phyloP scores from a whole-genome alignment of 2,113 vertebrate species.

The Thymallus thymallus region DNA sequence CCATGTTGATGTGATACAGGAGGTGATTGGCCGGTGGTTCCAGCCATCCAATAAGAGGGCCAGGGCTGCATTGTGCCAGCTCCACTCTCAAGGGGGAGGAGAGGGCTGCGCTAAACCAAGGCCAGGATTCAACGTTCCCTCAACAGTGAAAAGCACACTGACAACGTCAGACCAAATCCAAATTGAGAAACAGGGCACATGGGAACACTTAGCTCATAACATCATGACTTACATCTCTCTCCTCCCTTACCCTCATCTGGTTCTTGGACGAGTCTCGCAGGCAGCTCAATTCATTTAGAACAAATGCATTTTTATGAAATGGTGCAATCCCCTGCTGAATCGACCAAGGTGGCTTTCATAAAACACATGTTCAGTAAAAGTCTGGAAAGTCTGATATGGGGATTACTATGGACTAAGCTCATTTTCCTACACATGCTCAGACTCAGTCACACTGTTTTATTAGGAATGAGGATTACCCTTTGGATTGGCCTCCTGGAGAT shows the following conservation, averaged over 20 bases:
- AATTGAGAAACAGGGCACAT: neutral
- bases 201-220: constrained; percentile 5
- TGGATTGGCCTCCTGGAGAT: too few relatives aligned
- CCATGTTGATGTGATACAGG: too few relatives aligned
- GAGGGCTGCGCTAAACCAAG: neutral
- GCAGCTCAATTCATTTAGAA: neutral
- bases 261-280: neutral
- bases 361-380: neutral
- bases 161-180: constrained; percentile 10
- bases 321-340: neutral
- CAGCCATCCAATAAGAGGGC: too few relatives aligned
- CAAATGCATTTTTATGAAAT: constrained; percentile 13
- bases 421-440: too few relatives aligned
- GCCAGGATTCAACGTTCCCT: neutral
- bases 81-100: neutral
- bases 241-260: neutral
- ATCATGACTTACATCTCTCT: neutral
- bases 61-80: neutral
- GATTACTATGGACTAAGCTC: too few relatives aligned
- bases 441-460: too few relatives aligned
- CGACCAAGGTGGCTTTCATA: constrained; percentile 3
- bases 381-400: too few relatives aligned
- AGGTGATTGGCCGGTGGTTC: too few relatives aligned
- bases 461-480: too few relatives aligned
- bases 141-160: constrained; percentile 6